Conservation (phyloP, 2,797 vertebrate species). For the Anabacerthia variegaticeps region DNA sequence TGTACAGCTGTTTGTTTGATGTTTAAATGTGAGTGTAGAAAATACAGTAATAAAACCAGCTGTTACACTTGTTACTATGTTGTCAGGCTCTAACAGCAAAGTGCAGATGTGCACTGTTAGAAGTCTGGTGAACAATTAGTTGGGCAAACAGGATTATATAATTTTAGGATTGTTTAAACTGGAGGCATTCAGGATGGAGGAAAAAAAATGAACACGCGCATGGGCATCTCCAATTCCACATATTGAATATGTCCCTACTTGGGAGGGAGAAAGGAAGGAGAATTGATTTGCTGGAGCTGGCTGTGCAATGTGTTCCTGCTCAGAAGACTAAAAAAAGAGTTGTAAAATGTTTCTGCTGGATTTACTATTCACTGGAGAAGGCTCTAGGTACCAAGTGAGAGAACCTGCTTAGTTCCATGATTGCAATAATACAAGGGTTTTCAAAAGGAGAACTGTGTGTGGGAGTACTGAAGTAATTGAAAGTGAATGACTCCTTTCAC, state of each 20-base stretch:
- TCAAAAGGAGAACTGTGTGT: not conserved
- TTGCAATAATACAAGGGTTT: not conserved
- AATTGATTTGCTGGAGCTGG: not conserved
- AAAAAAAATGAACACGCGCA: fast-evolving
- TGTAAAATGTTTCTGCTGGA: not conserved
- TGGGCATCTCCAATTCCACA: not conserved
- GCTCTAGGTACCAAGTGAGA: not conserved
- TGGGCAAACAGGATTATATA: not conserved
- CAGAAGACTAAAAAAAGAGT: not conserved
- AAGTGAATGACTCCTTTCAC: not conserved
- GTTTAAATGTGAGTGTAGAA: not conserved
- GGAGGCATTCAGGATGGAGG: not conserved
- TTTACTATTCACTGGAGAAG: not conserved
- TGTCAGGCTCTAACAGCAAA: not conserved
- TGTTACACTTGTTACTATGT: not conserved
- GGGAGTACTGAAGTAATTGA: not conserved
- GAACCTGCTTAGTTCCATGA: not conserved
- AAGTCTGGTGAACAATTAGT: not conserved
- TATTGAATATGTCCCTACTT: not conserved
- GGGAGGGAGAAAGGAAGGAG: not conserved
- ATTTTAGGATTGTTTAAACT: not conserved
- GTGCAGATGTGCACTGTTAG: not conserved
- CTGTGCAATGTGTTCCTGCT: not conserved
- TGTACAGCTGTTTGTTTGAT: not conserved
- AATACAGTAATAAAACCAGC: not conserved